Evolutionary conservation across 2,113 vertebrate genomes (phyloP), one percentile per base, ranked within the genome.

Genomic region (Psilopsiagon aurifrons): DNA sequence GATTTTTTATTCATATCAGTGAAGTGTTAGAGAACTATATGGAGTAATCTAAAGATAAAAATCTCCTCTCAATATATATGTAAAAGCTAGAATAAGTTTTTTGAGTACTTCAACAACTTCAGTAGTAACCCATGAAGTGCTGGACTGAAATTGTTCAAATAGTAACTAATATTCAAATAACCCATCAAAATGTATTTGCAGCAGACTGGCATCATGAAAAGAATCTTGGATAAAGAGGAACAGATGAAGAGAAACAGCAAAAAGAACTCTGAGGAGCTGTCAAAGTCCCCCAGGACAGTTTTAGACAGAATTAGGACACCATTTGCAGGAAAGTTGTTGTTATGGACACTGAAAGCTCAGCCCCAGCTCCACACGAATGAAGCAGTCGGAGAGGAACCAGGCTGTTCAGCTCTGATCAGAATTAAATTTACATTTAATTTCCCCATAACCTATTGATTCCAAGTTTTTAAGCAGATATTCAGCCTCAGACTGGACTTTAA

Each of bases 241-340:
- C 91, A 96, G 95, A 97, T 92, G 81, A 97, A 96, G 87, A 96
- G 89, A 96, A 95, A 89, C 9, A 71, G 77, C 52, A 96, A 95
- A 92, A 83, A 95, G 93, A 96, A 64, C 94, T 94, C 95, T 91
- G 94, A 97, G 57, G 84, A 95, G 84, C 94, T 94, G 94, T 96
- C 95, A 94, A 91, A 95, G 91, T 95, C 96, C 95, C 95, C 64
- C 77, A 95, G 95, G 96, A 97, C 96, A 95, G 84, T 84, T 95
- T 96, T 92, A 97, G 96, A 97, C 95, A 97, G 96, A 97, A 97
- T 94, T 95, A 97, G 96, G 95, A 95, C 96, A 97, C 77, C 91
- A 87, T 95, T 95, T 88, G 44, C 93, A 94, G 31, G 43, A 89
- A 96, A 95, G 81, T 94, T 95, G 93, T 97, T 94, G 95, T 97